Evolutionary conservation across 2,888 invertebrate genomes (phyloP).

Genomic region (Iphiclides podalirius): DNA sequence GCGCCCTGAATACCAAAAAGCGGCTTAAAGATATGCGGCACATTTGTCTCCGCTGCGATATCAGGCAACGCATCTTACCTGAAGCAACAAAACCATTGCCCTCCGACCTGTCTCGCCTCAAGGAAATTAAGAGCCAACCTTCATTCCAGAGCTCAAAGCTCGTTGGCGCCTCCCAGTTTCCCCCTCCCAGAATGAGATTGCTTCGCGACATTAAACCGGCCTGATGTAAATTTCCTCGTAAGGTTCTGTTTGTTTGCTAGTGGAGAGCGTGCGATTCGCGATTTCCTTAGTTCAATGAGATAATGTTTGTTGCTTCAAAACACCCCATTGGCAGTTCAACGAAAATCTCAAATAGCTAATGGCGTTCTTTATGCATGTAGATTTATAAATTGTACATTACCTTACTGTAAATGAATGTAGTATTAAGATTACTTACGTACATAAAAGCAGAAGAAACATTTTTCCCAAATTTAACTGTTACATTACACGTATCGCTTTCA

Average conservation of each 20-base stretch:
- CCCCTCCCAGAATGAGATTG: slow-evolving; percentile 73
- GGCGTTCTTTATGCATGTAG: no score
- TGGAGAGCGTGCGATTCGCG: slow-evolving; percentile 46
- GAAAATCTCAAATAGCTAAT: no score
- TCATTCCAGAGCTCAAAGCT: slow-evolving; percentile 44
- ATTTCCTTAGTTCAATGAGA: slow-evolving; percentile 52
- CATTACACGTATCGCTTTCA: neutral
- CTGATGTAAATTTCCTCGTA: slow-evolving; percentile 75
- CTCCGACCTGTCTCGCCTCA: slow-evolving; percentile 39
- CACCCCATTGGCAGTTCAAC: no score
- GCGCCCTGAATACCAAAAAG: slow-evolving; percentile 49
- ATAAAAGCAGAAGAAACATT: no score
- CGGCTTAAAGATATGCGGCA: slow-evolving; percentile 54
- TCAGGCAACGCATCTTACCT: slow-evolving; percentile 62
- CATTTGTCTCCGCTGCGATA: slow-evolving; percentile 71
- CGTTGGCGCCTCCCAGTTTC: slow-evolving; percentile 54
- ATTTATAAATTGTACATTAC: no score
- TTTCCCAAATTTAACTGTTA: no score
- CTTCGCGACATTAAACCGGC: slow-evolving; percentile 73
- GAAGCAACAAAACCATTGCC: slow-evolving; percentile 50
- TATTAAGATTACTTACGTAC: no score
- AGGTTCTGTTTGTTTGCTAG: slow-evolving; percentile 60
- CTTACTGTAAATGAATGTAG: no score
- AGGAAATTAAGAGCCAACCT: slow-evolving; percentile 29
- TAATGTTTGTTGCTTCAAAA: no score